A percentile compares a stretch with the other conserved stretches of the same genome.
phyloP scores from a whole-genome alignment of 1,140 invertebrate species.

The Drosophila elegans region DNA sequence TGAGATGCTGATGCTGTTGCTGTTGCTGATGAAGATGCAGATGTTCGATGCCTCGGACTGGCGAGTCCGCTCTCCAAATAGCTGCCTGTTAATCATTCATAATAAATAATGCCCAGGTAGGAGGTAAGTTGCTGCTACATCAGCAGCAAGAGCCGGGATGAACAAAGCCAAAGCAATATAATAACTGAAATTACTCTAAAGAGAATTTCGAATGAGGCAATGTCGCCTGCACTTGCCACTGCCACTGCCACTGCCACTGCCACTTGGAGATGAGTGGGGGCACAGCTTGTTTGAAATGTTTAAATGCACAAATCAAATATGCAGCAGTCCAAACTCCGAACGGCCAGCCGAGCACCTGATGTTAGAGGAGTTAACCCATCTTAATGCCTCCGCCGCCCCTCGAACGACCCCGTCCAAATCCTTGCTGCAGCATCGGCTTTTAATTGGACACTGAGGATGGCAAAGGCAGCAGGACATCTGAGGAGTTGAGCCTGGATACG shows the following conservation, averaged over 20 bases:
- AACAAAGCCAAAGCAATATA: slow-evolving; percentile 81
- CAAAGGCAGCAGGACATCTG: slow-evolving; percentile 41
- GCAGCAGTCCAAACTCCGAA: slow-evolving; percentile 58
- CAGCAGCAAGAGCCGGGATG: slow-evolving; percentile 31
- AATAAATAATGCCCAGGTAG: slow-evolving; percentile 77
- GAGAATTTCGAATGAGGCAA: slow-evolving; percentile 76
- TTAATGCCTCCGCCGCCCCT: slow-evolving; percentile 2
- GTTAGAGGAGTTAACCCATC: slow-evolving; percentile 44
- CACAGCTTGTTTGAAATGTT: slow-evolving; percentile 74
- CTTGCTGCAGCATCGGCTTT: slow-evolving; percentile 54
- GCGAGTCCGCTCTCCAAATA: slow-evolving; percentile 36
- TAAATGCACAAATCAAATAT: slow-evolving; percentile 83
- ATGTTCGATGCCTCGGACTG: slow-evolving; percentile 15
- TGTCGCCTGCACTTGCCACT: slow-evolving; percentile 49
- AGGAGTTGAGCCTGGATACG: slow-evolving; percentile 17
- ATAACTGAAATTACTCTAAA: slow-evolving; percentile 81
- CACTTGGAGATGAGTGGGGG: slow-evolving; percentile 2
- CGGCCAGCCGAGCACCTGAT: slow-evolving; percentile 59
- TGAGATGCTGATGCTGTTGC: background rate
- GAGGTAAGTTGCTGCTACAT: slow-evolving; percentile 61
- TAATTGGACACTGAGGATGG: slow-evolving; percentile 68
- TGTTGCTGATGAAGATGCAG: slow-evolving; percentile 2
- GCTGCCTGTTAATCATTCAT: slow-evolving; percentile 79
- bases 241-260: slow-evolving; percentile 31
- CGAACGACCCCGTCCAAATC: slow-evolving; percentile 24